Percentiles rank a stretch among this genome's conserved stretches.
Evolutionary conservation across 2,888 invertebrate species (phyloP).

Genomic region (Drosophila eohydei): DNA sequence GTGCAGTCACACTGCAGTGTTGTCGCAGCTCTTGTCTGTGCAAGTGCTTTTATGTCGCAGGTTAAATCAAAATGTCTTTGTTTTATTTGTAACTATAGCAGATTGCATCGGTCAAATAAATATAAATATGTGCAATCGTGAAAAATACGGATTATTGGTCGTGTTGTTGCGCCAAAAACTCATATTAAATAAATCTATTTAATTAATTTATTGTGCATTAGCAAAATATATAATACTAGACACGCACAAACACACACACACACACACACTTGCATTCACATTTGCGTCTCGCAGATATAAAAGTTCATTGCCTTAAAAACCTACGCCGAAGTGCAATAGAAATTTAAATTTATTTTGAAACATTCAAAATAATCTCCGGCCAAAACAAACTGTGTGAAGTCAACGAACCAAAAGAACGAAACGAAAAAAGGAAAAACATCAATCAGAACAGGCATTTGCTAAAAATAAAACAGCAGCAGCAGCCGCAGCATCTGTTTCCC

Average conservation of each 20-base stretch:
- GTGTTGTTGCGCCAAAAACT: constrained; percentile 21
- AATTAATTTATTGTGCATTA: constrained; percentile 48
- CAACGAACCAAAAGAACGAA: constrained; percentile 42
- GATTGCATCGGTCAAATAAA: constrained; percentile 35
- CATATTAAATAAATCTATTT: constrained; percentile 11
- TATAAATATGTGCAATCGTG: constrained; percentile 46
- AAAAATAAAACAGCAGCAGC: constrained; percentile 59
- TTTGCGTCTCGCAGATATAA: constrained; percentile 34
- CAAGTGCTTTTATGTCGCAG: constrained; percentile 54
- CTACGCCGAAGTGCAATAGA: constrained; percentile 62
- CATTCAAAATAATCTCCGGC: constrained; percentile 54
- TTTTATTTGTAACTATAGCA: constrained; percentile 53
- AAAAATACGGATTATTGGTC: constrained; percentile 12
- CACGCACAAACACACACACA: constrained; percentile 42
- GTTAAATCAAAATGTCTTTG: constrained; percentile 56
- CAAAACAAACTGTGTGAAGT: constrained; percentile 52
- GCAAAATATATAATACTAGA: constrained; percentile 68
- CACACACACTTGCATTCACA: constrained; percentile 19
- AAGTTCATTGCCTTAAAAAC: constrained; percentile 68
- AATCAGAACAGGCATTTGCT: constrained; percentile 41
- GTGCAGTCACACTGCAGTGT: constrained; percentile 49
- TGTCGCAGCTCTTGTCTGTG: constrained; percentile 56
- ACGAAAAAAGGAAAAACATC: constrained; percentile 28
- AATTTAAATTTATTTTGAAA: constrained; percentile 38
- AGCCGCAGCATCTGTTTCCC: constrained; percentile 63